Conservation (phyloP, 1,140 invertebrate species). For the Solenopsis fugax region DNA sequence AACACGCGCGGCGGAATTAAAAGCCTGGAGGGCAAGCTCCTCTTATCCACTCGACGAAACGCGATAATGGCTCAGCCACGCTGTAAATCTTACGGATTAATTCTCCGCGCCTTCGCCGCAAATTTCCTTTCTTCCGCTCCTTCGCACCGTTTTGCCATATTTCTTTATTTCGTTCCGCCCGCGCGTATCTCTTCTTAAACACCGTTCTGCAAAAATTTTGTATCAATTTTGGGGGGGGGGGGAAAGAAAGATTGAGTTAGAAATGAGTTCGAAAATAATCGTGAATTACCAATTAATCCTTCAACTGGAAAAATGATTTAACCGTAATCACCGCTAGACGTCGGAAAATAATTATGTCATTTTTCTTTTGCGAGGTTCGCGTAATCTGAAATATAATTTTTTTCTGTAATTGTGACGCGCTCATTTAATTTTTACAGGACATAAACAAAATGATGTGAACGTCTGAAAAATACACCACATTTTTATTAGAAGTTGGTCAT, state of each 20-base stretch:
- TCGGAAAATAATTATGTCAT: neutral
- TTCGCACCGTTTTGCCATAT: slow-evolving; percentile 46
- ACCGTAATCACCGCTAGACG: neutral
- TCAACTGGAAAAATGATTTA: neutral
- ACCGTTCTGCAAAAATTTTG: slow-evolving; percentile 26
- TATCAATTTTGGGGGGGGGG: neutral
- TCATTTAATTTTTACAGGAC: neutral
- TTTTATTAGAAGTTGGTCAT: too few species aligned
- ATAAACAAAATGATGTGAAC: too few species aligned
- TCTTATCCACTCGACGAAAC: slow-evolving; percentile 77
- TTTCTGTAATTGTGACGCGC: neutral
- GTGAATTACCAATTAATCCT: neutral
- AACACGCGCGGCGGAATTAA: slow-evolving; percentile 72
- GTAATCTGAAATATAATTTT: neutral
- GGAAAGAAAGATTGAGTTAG: neutral
- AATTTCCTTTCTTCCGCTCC: slow-evolving; percentile 53
- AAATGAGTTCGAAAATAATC: neutral
- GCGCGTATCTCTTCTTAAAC: slow-evolving; percentile 1
- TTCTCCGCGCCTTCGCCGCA: slow-evolving; percentile 65
- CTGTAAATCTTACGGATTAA: slow-evolving; percentile 78
- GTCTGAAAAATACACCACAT: too few species aligned
- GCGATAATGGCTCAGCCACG: slow-evolving; percentile 75
- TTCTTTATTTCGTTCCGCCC: slow-evolving; percentile 33
- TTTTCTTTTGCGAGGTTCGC: neutral
- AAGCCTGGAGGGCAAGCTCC: slow-evolving; percentile 73